Conservation (phyloP, 2,113 vertebrate species). For the Rhadina sibilatrix region DNA sequence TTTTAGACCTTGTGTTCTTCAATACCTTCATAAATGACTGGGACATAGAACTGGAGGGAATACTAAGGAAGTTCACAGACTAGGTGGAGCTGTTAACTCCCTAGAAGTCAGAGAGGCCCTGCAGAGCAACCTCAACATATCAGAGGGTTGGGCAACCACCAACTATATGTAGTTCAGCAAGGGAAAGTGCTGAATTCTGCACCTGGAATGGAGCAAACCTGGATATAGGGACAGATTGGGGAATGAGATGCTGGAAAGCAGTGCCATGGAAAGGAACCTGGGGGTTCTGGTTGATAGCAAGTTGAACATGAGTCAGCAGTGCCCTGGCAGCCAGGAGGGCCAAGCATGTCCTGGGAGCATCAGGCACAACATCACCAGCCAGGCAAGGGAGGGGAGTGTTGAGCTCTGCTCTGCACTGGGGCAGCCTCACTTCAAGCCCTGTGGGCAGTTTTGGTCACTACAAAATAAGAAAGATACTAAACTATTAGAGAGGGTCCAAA, state of each 20-base stretch:
- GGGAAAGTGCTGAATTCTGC: background rate
- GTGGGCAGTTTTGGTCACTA: background rate
- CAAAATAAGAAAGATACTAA: background rate
- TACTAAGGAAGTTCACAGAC: background rate
- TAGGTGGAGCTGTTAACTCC: background rate
- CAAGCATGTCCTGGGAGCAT: background rate
- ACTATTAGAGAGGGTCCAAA: background rate
- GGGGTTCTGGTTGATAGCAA: rapidly evolving
- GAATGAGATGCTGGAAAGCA: background rate
- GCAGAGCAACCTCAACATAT: rapidly evolving
- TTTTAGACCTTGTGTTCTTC: background rate
- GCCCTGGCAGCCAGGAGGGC: background rate
- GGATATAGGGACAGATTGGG: background rate
- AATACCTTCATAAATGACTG: background rate
- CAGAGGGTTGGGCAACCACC: background rate
- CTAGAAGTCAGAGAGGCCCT: background rate
- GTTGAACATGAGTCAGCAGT: background rate
- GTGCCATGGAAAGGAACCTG: background rate
- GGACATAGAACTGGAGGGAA: background rate
- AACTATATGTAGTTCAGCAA: background rate
- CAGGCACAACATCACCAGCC: background rate
- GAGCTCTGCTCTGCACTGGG: background rate
- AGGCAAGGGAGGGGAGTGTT: background rate
- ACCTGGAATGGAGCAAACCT: background rate
- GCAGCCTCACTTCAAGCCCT: background rate